Evolutionary conservation across 1,140 invertebrate species (phyloP), one percentile per base, ranked within the genome.

Genomic region (Nasonia vitripennis): DNA sequence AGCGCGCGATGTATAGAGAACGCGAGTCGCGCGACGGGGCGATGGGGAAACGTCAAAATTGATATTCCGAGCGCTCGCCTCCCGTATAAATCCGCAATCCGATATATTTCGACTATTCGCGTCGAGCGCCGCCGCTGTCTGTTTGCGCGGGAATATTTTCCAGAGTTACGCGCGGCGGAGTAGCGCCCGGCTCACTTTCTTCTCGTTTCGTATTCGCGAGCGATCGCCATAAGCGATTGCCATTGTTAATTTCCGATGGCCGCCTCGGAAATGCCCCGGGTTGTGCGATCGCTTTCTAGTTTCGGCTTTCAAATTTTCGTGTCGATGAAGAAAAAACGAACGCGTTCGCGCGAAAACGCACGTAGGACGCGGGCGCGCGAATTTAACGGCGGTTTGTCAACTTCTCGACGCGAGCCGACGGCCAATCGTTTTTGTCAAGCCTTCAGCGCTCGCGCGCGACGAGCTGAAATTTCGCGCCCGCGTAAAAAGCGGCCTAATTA

Each of bases 11-110:
- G 78, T 81, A 48, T 45, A 45, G 11, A 78, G 9, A 78, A 62
- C n/a, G 45, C n/a, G 82, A 84, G 74, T 62, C 48, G 77, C 48
- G 77, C 27, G 77, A 2, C 10, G 12, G 45, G 85, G 74, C 79
- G 87, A 87, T 84, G 88, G 87, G 86, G 87, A 91, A 91, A 91
- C 89, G 90, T 91, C 90, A 92, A 92, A 93, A 92, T 93, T 93
- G 90, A 92, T 93, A 93, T 93, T 92, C 92, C 86, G 37, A 71
- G 85, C 88, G 87, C 90, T 91, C 88, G 89, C 88, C 85, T 86
- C 86, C 62, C 88, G 89, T 89, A 92, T 91, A 92, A 90, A 91
- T 88, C 89, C 89, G 89, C 89, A 91, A 91, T 92, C 87, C 91
- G 91, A 92, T 92, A 91, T 27, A 34, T 20, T 55, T 55, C 17